Base-by-base conservation (phyloP, 2,113 vertebrate species). In the Peromyscus polionotus region DNA sequence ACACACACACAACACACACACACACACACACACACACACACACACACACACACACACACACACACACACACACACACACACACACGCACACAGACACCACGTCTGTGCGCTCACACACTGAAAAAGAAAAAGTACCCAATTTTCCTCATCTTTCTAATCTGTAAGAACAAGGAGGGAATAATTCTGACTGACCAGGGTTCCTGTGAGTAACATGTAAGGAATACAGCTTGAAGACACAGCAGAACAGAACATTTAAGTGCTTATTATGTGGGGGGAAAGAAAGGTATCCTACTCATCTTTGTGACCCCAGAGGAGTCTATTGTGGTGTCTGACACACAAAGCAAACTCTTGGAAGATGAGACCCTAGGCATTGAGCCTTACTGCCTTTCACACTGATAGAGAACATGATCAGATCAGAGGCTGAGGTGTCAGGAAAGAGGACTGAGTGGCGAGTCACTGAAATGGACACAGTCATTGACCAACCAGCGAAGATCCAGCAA, bases 381-480 rank as follows among this genome's bases (percentile, higher is more conserved):
- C 1, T 0, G 20, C 20, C 20, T n/a, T 26, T 75, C 8, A 42
- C 4, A 6, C 2, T 20, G 57, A 63, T 20, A n/a, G 16, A 90
- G 39, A 76, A 89, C 81, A 83, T 63, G 39, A 9, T 90, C 57
- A 45, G 31, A 67, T 28, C 48, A 59, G 84, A 95, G 79, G 51
- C 85, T 0, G 8, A 22, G 75, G 61, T 70, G 79, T 33, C 80
- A 85, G 54, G 54, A 91, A 81, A 79, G 36, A 93, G 89, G 86
- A 36, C 48, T 12, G 42, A 61, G 72, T 81, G 2, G 31, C 75
- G 77, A 88, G 26, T 73, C 57, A 88, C 2, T 39, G 28, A 86
- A 61, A 91, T n/a, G 89, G 88, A 26, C 31, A 10, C 12, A 61
- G 67, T 0, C 24, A 45, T 16, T 48, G 54, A 39, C 26, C 54